phyloP scores from a whole-genome alignment of 1,140 invertebrate genomes.

The Hylaeus anthracinus region DNA sequence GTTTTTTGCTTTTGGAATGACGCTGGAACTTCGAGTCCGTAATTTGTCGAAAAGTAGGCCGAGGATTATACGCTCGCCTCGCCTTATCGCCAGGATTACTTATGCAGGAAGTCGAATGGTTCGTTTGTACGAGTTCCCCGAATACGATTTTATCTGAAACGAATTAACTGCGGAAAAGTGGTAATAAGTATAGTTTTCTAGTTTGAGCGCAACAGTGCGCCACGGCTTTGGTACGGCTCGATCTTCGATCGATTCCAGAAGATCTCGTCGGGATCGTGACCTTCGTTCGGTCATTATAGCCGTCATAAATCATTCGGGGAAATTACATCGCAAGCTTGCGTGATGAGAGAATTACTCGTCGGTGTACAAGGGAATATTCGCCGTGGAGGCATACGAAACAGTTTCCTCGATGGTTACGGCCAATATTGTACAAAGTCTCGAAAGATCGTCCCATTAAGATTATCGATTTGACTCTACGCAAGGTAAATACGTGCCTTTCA shows the following conservation, averaged over 20 bases:
- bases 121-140: constrained; percentile 26
- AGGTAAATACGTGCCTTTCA: constrained; percentile 7
- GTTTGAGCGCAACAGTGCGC: not conserved
- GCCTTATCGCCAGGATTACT: not conserved
- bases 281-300: constrained; percentile 67
- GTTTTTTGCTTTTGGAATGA: not conserved
- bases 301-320: constrained; percentile 67
- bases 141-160: constrained; percentile 15
- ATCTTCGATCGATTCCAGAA: constrained; percentile 62
- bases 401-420: constrained; percentile 8
- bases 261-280: constrained; percentile 67
- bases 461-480: constrained; percentile 3
- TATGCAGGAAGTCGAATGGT: not conserved
- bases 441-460: constrained; percentile 37
- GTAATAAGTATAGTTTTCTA: constrained; percentile 33
- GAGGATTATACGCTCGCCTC: not conserved
- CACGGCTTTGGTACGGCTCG: constrained; percentile 10
- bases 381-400: constrained; percentile 47
- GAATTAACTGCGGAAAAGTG: constrained; percentile 17
- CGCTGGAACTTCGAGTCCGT: not conserved
- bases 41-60: not conserved
- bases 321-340: constrained; percentile 67
- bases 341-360: constrained; percentile 69
- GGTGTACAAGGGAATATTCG: constrained; percentile 55
- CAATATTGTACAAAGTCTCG: constrained; percentile 19